Base-by-base conservation (phyloP, 2,797 vertebrate species). In the Lacerta viridis region DNA sequence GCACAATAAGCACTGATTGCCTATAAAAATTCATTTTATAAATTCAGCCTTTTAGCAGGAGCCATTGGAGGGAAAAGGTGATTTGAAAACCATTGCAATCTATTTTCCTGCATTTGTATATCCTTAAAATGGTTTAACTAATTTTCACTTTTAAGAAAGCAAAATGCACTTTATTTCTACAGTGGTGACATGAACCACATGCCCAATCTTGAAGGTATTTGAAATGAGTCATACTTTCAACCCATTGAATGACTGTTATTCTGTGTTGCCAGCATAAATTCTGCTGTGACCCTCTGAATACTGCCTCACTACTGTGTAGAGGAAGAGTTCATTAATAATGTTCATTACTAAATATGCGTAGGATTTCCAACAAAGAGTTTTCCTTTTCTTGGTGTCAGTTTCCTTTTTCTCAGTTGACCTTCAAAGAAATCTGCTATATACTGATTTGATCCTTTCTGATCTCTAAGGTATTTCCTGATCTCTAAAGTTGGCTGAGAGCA, bases 1-100 rank as follows among this genome's bases (percentile, higher is more conserved):
- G 84, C 88, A 96, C 94, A 95, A 95, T 95, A 92, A 91, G 36
- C 89, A 75, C 92, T 95, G 94, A 95, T 95, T 96, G 91, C 93
- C 84, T 91, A 91, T 92, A 94, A 80, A 90, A 94, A 92, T 20
- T 64, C 83, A 88, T 94, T 94, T 94, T 92, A 91, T 94, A 95
- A 81, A 91, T 93, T 92, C 84, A 93, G 0, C 85, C 74, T 92
- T 96, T 94, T 91, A 93, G 91, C 90, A 82, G 86, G 78, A 94
- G 68, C 29, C 80, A 92, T 92, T 85, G 69, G 43, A 91, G 11
- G 43, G 83, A 39, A 80, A 87, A 87, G 89, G 61, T 90, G 83
- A 92, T 95, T 94, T 88, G 23, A 91, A 93, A 93, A 93, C 84
- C 91, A 93, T 89, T 94, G 71, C 89, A 0, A 0, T 90, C 90